Conservation (phyloP, 2,888 invertebrate species). For the Capitulum mitella region DNA sequence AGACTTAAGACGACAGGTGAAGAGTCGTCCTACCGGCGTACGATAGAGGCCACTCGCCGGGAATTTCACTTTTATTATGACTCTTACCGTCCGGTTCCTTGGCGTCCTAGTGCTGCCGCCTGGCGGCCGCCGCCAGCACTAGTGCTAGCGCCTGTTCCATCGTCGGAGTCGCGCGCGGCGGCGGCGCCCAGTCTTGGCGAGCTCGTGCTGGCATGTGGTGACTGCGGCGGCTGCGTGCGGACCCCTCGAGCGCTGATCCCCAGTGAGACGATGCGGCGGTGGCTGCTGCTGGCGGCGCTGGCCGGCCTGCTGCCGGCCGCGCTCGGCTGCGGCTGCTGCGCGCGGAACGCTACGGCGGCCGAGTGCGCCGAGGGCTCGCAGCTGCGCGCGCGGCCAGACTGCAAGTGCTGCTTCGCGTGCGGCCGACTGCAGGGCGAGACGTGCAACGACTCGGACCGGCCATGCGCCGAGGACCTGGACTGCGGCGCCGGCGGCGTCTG, state of each 20-base stretch:
- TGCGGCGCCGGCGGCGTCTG: not conserved
- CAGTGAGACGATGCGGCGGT: not conserved
- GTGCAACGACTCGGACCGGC: not conserved
- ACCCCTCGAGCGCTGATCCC: not conserved
- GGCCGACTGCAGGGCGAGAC: not conserved
- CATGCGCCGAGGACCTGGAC: not conserved
- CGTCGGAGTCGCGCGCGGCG: not conserved
- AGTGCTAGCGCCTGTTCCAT: not conserved
- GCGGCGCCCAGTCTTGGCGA: not conserved
- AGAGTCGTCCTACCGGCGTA: no score
- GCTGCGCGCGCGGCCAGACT: constrained; percentile 1
- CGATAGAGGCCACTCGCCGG: not conserved
- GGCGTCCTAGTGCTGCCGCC: not conserved
- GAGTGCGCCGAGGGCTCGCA: not conserved
- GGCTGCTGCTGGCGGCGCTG: not conserved
- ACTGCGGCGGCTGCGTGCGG: not conserved
- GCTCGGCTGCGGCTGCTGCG: not conserved
- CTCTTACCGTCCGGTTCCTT: not conserved
- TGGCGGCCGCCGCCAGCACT: not conserved
- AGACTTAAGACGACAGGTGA: no score
- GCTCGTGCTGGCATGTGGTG: not conserved
- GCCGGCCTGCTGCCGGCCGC: not conserved
- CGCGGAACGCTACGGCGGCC: not conserved
- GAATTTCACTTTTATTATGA: not conserved
- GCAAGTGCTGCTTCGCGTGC: not conserved